Evolutionary conservation across 2,888 invertebrate genomes (phyloP), one percentile per base, ranked within the genome.

Genomic region (Cephus spinipes): DNA sequence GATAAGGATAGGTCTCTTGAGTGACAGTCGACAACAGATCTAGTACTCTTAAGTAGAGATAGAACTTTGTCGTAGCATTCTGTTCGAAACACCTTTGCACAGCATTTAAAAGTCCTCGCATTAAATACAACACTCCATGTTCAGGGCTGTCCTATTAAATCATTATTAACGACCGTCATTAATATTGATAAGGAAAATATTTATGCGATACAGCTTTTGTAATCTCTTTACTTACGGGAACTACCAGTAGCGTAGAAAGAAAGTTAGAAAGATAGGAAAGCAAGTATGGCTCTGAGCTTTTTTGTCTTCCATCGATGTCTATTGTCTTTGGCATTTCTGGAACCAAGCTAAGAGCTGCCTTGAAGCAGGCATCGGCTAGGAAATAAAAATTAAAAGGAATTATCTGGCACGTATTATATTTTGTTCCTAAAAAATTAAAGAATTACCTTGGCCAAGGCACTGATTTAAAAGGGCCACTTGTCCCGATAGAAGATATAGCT

Each of bases 321-420:
- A 94, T 92, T 84, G 93, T 92, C 88, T 94, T 92, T 82, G 96
- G 96, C 87, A 98, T 93, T 84, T 97, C 97, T 0, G 95, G 94
- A 82, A 98, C 94, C 75, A 97, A 92, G 80, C 94, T 94, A 31
- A 99, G 94, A 0, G 97, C 95, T 36, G 97, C 97, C 92, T 98
- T 98, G 86, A 98, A 96, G 90, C 98, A 98, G 3, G 98, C 97
- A 93, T 99, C 98, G 79, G 97, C 98, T 97, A 88, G 87, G 71
- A 79, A 34, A n/a, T 40, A 68, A 79, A 75, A 71, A 68, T 15
- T 3, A 76, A 74, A 73, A 74, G 33, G 11, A 68, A 32, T 31
- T 15, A 77, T 77, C 36, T 77, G 23, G 12, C 35, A 31, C 4
- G 77, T 4, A 23, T 1, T 12, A 40, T 3, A 32, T 33, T 30